Percentiles rank a stretch among this genome's conserved stretches.
These are phyloP conservation scores for Turritopsis dohrnii DNA, from an alignment of 30 jellyfish, hydroid and myxozoan species.

Conservation along the genomic window DNA sequence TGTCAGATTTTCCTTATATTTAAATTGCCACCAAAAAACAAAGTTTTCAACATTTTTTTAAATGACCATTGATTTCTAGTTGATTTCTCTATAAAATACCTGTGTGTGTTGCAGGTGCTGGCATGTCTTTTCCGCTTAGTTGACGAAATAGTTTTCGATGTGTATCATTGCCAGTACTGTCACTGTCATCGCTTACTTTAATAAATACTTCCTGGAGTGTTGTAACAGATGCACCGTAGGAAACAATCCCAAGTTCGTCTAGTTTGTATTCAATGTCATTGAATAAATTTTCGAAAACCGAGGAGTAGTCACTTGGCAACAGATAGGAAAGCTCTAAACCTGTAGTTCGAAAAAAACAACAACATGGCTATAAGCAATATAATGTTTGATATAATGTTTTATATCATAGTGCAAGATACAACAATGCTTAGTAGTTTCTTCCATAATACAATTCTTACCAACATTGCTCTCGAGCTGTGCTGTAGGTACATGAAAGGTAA, in stretches of 20 bases:
- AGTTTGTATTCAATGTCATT: slow-evolving; percentile 58
- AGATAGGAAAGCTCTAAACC: slow-evolving; percentile 81
- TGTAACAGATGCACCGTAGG: slow-evolving; percentile 94
- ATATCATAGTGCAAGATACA: no score
- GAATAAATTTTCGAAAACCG: slow-evolving; percentile 55
- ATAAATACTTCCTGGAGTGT: slow-evolving; percentile 88
- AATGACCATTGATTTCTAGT: no score
- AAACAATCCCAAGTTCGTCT: slow-evolving; percentile 57
- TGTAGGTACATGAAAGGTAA: slow-evolving; percentile 39
- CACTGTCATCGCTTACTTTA: slow-evolving; percentile 62
- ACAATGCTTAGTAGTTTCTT: no score
- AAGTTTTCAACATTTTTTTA: no score
- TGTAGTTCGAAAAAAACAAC: slow-evolving; percentile 6
- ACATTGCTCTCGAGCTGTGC: slow-evolving; percentile 83
- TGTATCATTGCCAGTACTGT: not conserved
- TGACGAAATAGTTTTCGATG: slow-evolving; percentile 59
- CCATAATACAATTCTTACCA: no score
- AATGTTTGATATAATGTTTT: no score
- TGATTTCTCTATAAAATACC: not conserved
- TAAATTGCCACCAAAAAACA: no score
- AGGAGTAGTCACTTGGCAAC: slow-evolving; percentile 67
- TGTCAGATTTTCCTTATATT: no score
- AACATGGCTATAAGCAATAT: no score
- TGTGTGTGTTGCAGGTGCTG: no score
- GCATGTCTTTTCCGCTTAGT: slow-evolving; percentile 38